Evolutionary conservation across 2,113 vertebrate species (phyloP).

Genomic region (Acrocephalus arundinaceus): DNA sequence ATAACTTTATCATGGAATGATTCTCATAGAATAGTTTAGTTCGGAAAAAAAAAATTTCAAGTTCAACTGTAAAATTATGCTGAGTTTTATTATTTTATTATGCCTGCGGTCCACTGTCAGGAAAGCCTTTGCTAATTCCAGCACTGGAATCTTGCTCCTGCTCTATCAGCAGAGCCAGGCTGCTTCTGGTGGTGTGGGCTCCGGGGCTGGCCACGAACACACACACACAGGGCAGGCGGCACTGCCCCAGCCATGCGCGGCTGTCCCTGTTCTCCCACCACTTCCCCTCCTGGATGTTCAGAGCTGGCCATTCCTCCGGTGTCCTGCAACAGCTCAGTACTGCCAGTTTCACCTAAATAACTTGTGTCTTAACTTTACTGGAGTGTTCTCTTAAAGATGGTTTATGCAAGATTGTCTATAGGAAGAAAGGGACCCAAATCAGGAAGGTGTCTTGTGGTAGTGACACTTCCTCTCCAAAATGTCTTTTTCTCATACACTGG

Average conservation of each 20-base stretch:
- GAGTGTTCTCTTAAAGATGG: neutral
- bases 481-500: neutral
- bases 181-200: rapidly evolving
- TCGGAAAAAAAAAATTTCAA: neutral
- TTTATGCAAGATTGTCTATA: neutral
- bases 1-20: neutral
- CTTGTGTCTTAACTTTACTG: neutral
- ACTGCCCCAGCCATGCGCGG: rapidly evolving
- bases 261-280: neutral
- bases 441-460: neutral
- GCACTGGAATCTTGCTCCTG: neutral
- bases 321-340: neutral
- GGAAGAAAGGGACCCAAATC: neutral
- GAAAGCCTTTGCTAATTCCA: neutral
- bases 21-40: neutral
- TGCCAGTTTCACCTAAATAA: neutral
- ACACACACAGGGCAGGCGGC: neutral
- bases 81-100: neutral
- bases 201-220: neutral
- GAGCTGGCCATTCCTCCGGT: neutral
- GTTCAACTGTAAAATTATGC: neutral
- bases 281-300: neutral
- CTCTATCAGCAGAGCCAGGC: rapidly evolving
- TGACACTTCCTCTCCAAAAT: neutral
- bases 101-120: rapidly evolving